Evolutionary conservation across 2,888 invertebrate species (phyloP), one percentile per base, ranked within the genome.

Genomic region (Andrena bicolor): DNA sequence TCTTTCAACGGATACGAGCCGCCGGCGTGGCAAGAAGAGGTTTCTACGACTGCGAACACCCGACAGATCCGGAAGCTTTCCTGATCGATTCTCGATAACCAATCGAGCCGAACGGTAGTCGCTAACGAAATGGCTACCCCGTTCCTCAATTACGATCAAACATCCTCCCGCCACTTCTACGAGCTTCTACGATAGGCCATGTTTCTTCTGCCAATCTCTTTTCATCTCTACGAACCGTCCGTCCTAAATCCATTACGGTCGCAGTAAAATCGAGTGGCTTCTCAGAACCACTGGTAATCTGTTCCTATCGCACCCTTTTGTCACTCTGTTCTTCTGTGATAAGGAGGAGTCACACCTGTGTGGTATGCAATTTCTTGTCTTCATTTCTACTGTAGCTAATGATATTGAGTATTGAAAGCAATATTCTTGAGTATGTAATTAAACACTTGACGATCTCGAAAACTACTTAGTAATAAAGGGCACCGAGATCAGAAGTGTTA

Each of bases 41-140:
- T 89, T 88, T 85, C 88, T 89, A 84, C 86, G 74, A 85, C 80
- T 85, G 69, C 79, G 70, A 81, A 79, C 81, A 66, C 48, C 73
- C 76, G 77, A 76, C 83, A 26, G 48, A 82, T 78, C 80, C 80
- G 86, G 87, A 80, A 80, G 86, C 80, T 64, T 61, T 58, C 71
- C 58, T 76, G 84, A 87, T 87, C 88, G 84, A 86, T 84, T 83
- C 82, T 74, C 82, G 88, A 87, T 87, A 87, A 82, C 88, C 84
- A 82, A 87, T 87, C 84, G 76, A 78, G 74, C 51, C 48, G 77
- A 80, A 82, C 77, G 78, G 83, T 85, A 79, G 82, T 78, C 75
- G 60, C 74, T 79, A 86, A 84, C 86, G 84, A 86, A 86, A 79
- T 83, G 80, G 73, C 71, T 74, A 79, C 72, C 28, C 60, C 65